These are phyloP conservation scores for Tinea trinotella DNA, from an alignment of 2,888 invertebrate genomes.

Conservation along the genomic window DNA sequence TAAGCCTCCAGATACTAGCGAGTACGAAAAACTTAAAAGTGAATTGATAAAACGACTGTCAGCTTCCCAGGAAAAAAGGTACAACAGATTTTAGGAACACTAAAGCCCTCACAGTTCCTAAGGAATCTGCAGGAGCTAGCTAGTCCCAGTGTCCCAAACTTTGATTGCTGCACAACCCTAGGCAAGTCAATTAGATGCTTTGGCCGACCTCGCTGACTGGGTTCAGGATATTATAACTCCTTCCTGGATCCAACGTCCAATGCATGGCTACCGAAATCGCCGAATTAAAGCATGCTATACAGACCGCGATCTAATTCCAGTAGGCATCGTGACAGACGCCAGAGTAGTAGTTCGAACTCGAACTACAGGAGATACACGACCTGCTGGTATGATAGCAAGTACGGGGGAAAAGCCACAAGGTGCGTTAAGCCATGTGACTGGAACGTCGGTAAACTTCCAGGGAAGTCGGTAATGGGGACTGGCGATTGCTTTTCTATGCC, in stretches of 20 bases:
- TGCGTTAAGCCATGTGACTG: not conserved
- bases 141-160: constrained; percentile 15
- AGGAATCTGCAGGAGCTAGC: constrained; percentile 17
- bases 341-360: not conserved
- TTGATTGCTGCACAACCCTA: constrained; percentile 21
- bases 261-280: not conserved
- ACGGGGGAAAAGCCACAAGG: not conserved
- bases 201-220: constrained; percentile 22
- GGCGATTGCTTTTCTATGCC: not conserved
- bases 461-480: not conserved
- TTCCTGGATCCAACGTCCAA: not conserved
- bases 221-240: constrained; percentile 22
- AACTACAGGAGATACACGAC: not conserved
- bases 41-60: too few species aligned
- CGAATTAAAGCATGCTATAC: not conserved
- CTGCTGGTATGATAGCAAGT: not conserved
- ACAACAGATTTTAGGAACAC: constrained; percentile 22
- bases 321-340: not conserved
- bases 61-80: too few species aligned
- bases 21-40: too few species aligned
- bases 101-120: not conserved
- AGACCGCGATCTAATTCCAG: not conserved
- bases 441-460: not conserved
- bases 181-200: constrained; percentile 7
- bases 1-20: too few species aligned